Base-by-base conservation (phyloP, 2,113 vertebrate species). In the Rissa tridactyla region DNA sequence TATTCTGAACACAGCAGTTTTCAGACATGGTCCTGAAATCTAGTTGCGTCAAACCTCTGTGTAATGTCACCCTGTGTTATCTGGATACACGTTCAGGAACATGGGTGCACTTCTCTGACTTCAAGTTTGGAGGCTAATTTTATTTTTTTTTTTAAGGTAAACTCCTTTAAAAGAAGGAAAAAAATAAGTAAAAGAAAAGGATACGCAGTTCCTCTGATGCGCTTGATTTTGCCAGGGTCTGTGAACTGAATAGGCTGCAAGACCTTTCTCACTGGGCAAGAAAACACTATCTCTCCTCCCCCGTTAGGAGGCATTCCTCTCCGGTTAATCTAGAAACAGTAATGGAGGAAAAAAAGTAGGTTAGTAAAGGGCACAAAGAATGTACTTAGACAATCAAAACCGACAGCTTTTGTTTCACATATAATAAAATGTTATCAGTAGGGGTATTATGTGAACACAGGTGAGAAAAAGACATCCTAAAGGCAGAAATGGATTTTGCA, bases 121-220 rank as follows among this genome's bases (percentile, higher is more conserved):
- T 85, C 20, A 76, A 47, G 27, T 29, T 72, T 40, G 7, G 5
- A 51, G 6, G 51, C 2, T 11, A n/a, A 1, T 1, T 60, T 73
- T 55, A 80, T 76, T 25, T 2, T 9, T 38, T 1, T 75, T 78
- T 80, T 73, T 11, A 72, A 65, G 22, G 29, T 6, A 77, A 51
- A 76, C 2, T 55, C 2, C 2, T 85, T 44, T 72, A 71, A 19
- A 70, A 82, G 51, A 3, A 80, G 32, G 36, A 64, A 62, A 86
- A 4, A 46, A 30, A 22, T 10, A 69, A 26, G 51, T 3, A 36
- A 16, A 42, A 6, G 47, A 47, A 80, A 98, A 99, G 98, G 99
- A 99, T 99, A 99, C 99, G 99, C 99, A 36, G 98, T 98, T 97
- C 99, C 99, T 97, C 99, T 98, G 91, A 99, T 99, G 34, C 99